Conservation (phyloP, 2,888 invertebrate genomes). For the Trachelus iudaicus region DNA sequence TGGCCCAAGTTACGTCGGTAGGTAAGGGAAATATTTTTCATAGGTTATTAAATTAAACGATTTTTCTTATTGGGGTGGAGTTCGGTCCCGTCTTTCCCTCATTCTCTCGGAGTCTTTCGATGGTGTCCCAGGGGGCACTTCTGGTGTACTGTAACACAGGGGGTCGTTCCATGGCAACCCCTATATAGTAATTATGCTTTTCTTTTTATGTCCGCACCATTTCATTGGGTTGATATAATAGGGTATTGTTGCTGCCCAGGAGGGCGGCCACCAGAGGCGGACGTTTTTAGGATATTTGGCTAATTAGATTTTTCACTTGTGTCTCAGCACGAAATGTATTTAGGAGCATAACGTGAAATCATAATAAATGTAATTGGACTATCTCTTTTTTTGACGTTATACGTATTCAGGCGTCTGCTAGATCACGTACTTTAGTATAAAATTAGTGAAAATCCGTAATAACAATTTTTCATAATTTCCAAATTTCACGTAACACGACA, state of each 20-base stretch:
- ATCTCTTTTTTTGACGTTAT: background rate
- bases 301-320: constrained; percentile 40
- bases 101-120: constrained; percentile 24
- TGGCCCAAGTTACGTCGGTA: constrained; percentile 4
- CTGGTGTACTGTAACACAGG: constrained; percentile 54
- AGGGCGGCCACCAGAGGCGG: constrained; percentile 11
- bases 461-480: background rate
- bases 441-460: background rate
- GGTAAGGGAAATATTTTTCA: constrained; percentile 45
- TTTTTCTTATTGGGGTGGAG: constrained; percentile 49
- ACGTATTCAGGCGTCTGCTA: background rate
- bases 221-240: constrained; percentile 61
- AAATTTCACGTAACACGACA: background rate
- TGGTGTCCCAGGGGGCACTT: constrained; percentile 58
- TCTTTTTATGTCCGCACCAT: constrained; percentile 62
- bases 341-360: background rate
- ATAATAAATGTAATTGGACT: background rate
- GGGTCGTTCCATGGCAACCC: constrained; percentile 59
- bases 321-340: background rate
- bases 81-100: constrained; percentile 14
- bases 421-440: background rate
- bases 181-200: constrained; percentile 63
- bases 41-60: constrained; percentile 64
- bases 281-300: constrained; percentile 45
- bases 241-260: constrained; percentile 43